phyloP scores from a whole-genome alignment of 2,888 invertebrate genomes.

The Drymonia ruficornis region DNA sequence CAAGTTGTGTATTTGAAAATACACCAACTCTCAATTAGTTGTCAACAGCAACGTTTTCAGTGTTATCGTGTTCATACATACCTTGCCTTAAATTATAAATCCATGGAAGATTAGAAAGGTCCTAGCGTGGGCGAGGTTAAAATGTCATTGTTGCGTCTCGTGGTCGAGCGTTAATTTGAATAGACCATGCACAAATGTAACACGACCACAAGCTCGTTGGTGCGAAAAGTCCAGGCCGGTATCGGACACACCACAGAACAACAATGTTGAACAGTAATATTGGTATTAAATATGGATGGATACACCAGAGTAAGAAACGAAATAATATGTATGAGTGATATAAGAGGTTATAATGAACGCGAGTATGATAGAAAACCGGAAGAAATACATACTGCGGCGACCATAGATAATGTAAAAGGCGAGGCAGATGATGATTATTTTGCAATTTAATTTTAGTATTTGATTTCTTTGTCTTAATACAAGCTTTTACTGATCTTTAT shows the following conservation, averaged over 20 bases:
- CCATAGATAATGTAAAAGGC: no score
- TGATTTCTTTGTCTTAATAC: neutral
- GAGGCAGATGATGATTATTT: no score
- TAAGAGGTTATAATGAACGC: no score
- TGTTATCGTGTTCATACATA: neutral
- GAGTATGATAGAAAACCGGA: no score
- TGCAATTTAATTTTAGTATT: no score
- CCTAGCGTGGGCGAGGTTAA: conserved; percentile 28
- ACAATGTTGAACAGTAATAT: neutral
- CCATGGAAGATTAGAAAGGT: conserved; percentile 31
- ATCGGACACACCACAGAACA: conserved; percentile 12
- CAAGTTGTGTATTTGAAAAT: neutral
- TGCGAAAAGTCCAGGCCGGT: conserved; percentile 7
- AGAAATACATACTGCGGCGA: no score
- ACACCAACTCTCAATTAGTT: neutral
- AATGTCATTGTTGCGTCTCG: conserved; percentile 33
- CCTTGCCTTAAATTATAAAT: neutral
- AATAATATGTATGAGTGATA: no score
- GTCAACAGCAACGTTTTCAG: neutral
- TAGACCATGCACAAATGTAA: conserved; percentile 39
- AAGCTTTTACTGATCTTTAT: no score
- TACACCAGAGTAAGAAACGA: no score
- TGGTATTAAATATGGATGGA: neutral
- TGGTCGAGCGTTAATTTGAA: conserved; percentile 35
- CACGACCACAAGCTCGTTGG: conserved; percentile 21